Evolutionary conservation across 30 jellyfish, hydroid and myxozoan species (phyloP), one percentile per base, ranked within the genome.

Genomic region (Pelagia noctiluca): DNA sequence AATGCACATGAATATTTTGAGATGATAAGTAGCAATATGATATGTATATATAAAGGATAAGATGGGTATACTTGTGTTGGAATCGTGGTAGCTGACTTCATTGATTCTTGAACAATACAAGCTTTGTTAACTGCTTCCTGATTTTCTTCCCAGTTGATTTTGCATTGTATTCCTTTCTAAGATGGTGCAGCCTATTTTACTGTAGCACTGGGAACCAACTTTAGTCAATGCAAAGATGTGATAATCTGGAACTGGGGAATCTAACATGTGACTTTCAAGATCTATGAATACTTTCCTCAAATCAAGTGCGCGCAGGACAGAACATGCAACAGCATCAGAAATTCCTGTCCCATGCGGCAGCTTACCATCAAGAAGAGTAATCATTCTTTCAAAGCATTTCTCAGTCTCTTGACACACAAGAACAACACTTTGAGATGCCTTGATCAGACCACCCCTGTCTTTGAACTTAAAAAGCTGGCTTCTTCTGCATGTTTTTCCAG

Each of bases 211-310:
- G 10, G 71, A 64, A 7, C 24, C 50, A 64, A 33, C 8, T 64
- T 64, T 64, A 3, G 30, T 22, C 33, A 64, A 0, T 35, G 52
- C 57, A 42, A 42, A 69, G 2, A 69, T 34, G 22, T 69, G 71
- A 34, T 69, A 28, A 32, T 69, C 65, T 2, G 19, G 21, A 5
- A 32, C 82, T 1, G 82, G 71, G 31, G 35, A 32, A 25, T 69
- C 88, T 11, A 61, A 42, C 88, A 76, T 76, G 83, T 76, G 85
- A 10, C n/a, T 28, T 11, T 76, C 66, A 29, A 76, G 71, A 16
- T 50, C 83, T 24, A n/a, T 76, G 31, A 76, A 76, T 0, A 61
- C 84, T 32, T 53, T 76, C 19, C 24, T 60, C 25, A 61, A 10
- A 31, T 24, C 22, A 16, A 74, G n/a, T 19, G 76, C 2, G 16